Percentiles rank a stretch among this genome's conserved stretches.
phyloP scores from a whole-genome alignment of 2,888 invertebrate genomes.

The Drosophila yooni region DNA sequence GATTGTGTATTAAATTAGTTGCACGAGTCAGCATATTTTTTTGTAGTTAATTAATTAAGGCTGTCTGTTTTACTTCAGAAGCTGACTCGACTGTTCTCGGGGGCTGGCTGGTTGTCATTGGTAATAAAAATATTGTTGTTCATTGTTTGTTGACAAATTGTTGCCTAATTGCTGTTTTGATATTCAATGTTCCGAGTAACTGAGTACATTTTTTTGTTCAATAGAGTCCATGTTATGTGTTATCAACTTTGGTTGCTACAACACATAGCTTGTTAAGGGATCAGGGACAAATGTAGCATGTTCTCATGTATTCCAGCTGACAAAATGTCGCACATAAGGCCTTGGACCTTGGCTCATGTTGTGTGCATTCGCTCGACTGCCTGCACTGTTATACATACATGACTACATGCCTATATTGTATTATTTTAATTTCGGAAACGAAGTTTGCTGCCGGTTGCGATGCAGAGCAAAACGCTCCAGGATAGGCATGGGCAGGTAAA shows the following conservation, averaged over 20 bases:
- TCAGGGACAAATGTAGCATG: slow-evolving; percentile 10
- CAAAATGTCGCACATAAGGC: slow-evolving; percentile 14
- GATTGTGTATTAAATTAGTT: slow-evolving; percentile 5
- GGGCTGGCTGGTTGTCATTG: slow-evolving; percentile 10
- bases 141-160: slow-evolving; percentile 36
- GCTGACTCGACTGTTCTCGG: neutral
- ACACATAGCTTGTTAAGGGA: slow-evolving; percentile 14
- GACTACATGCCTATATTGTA: slow-evolving; percentile 48
- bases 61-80: neutral
- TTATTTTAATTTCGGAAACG: slow-evolving; percentile 78
- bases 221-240: slow-evolving; percentile 3
- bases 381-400: slow-evolving; percentile 53
- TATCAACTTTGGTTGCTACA: slow-evolving; percentile 14
- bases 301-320: neutral
- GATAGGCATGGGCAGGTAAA: slow-evolving; percentile 32
- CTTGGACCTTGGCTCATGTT: slow-evolving; percentile 14
- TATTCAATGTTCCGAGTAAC: slow-evolving; percentile 14
- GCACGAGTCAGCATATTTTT: slow-evolving; percentile 18
- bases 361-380: slow-evolving; percentile 35
- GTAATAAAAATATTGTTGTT: slow-evolving; percentile 18
- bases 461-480: slow-evolving; percentile 14
- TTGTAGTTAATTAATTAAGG: slow-evolving; percentile 23
- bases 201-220: slow-evolving; percentile 9
- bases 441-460: slow-evolving; percentile 48
- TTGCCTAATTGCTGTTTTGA: slow-evolving; percentile 33